Base-by-base conservation (phyloP, 2,797 vertebrate species). In the Propithecus perrieri region DNA sequence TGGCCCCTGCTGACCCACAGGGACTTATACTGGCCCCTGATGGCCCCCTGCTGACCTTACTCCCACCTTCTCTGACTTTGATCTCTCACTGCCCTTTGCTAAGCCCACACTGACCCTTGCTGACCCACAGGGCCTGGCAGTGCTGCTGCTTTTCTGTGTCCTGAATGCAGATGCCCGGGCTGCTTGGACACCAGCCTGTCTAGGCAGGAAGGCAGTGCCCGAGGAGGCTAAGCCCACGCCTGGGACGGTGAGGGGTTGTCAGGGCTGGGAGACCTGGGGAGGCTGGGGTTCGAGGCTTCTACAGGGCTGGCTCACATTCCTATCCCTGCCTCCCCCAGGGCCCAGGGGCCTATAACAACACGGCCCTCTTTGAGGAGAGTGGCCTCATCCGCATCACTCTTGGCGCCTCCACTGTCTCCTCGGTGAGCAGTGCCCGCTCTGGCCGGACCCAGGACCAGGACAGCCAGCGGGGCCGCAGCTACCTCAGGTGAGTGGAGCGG, bases 361-460 rank as follows among this genome's bases (percentile, higher is more conserved):
- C 99, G 0, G 99, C 99, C 0, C 98, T 99, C 93, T 99, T 99
- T 96, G 99, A 99, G 98, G 99, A 99, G 99, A 99, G 99, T 0
- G 99, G 99, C 65, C 99, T 99, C 75, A 99, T 99, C 97, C 99
- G 99, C 86, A 99, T 99, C 98, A 99, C 99, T 17, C 98, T 99
- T 83, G 99, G 99, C 24, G 99, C 99, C 69, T 99, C 99, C 97
- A 99, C 99, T 0, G 98, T 99, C 98, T 99, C 99, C 3, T 99
- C 99, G 0, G 99, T 99, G 98, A 99, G 99, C 99, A 99, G 99
- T 0, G 99, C 99, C 88, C 99, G 99, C 98, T 99, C 98, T 0
- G 99, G 98, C 86, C 98, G 98, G 85, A 98, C 98, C 85, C 99
- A 99, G 97, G 99, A 98, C 98, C 99, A 99, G 91, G 99, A 98